phyloP scores from a whole-genome alignment of 2,888 invertebrate species.

The Miltochrista miniata region DNA sequence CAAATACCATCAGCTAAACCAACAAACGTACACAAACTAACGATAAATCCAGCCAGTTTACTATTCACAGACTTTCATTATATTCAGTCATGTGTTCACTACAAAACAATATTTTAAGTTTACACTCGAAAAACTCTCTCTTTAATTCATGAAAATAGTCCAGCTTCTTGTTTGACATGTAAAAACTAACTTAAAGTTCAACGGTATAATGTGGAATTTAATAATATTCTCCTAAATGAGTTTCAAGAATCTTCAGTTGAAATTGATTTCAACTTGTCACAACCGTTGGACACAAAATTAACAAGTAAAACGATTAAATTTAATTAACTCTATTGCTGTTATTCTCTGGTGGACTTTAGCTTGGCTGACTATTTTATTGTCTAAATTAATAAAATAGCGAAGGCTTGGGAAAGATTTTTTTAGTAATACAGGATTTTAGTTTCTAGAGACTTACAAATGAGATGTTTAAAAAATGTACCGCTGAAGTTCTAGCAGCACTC shows the following conservation, averaged over 20 bases:
- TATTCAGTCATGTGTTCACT: slow-evolving; percentile 14
- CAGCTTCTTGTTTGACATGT: background rate
- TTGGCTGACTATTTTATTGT: too few relatives aligned
- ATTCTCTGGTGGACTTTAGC: background rate
- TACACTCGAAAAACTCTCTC: slow-evolving; percentile 27
- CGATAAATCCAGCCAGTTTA: slow-evolving; percentile 3
- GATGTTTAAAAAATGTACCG: too few relatives aligned
- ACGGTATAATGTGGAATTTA: background rate
- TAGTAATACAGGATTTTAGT: too few relatives aligned
- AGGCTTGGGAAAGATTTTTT: too few relatives aligned
- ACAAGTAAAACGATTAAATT: slow-evolving; percentile 6
- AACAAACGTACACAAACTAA: background rate
- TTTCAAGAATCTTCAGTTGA: background rate
- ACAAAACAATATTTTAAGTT: slow-evolving; percentile 33
- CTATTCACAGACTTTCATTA: slow-evolving; percentile 18
- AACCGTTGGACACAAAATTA: slow-evolving; percentile 7
- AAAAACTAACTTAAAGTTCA: background rate
- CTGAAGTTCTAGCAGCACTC: too few relatives aligned
- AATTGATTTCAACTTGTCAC: slow-evolving; percentile 15
- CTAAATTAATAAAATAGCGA: too few relatives aligned
- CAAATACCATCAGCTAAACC: background rate
- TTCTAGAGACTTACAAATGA: too few relatives aligned
- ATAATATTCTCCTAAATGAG: background rate
- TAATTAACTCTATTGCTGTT: slow-evolving; percentile 8
- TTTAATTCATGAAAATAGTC: slow-evolving; percentile 9